Evolutionary conservation across 2,888 invertebrate species (phyloP), one percentile per base, ranked within the genome.

Genomic region (Volucella inanis): DNA sequence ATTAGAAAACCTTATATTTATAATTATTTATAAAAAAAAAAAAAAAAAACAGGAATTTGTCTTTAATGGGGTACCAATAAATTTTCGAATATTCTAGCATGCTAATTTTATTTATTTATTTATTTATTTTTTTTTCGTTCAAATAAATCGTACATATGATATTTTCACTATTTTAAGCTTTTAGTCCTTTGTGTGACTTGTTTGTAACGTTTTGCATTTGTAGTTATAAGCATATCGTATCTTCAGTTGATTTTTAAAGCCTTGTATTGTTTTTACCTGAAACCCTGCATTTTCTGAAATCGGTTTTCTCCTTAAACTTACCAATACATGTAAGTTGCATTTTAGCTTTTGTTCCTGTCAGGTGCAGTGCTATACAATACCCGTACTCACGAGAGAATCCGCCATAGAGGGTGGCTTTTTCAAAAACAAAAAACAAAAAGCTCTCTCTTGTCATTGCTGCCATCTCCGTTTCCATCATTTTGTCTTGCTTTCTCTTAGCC

Each of bases 341-440:
- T 67, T 67, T 52, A 67, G 52, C 78, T 55, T 41, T 57, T 22
- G n/a, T 49, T 55, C 55, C 67, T 47, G 79, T 68, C 74, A 80
- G 80, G 75, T 80, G 68, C 64, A 49, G 9, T 12, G 15, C 45
- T n/a, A 38, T 39, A n/a, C 3, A 38, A 31, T 38, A 8, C 15
- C 1, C n/a, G 39, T 11, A 31, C 18, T n/a, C 22, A 9, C 12
- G 50, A 62, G 67, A 52, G 49, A 59, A 52, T 52, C 45, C n/a
- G 57, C 39, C 12, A 8, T 8, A 47, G 67, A 45, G 78, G 78
- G 77, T 71, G 71, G 76, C 18, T 59, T 76, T 31, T 31, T 31
- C 4, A 4, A 31, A 3, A 22, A 22, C 18, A 22, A 31, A 31
- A 31, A 31, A 31, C 31, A 31, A 31, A 72, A 72, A 72, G 71